Evolutionary conservation across 2,797 vertebrate species (phyloP).

Genomic region (Octomys mimax): DNA sequence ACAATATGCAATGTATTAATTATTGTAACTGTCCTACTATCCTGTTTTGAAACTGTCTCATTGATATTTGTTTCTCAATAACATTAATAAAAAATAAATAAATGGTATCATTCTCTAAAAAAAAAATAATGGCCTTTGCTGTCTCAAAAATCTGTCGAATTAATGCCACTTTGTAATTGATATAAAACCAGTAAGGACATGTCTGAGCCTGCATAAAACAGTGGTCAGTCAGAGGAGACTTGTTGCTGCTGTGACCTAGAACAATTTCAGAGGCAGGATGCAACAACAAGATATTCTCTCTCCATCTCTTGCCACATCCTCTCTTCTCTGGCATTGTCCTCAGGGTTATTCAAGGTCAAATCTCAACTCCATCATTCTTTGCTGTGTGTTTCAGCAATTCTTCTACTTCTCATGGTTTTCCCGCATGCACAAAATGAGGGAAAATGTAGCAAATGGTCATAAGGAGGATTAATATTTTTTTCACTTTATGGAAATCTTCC

Average conservation of each 20-base stretch:
- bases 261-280: neutral
- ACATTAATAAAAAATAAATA: too few relatives aligned
- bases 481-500: neutral
- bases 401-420: neutral
- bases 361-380: neutral
- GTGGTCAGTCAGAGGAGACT: neutral
- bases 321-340: neutral
- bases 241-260: too few relatives aligned
- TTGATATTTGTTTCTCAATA: too few relatives aligned
- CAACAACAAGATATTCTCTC: neutral
- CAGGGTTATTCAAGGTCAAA: neutral
- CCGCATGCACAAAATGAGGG: neutral
- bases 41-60: too few relatives aligned
- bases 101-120: too few relatives aligned
- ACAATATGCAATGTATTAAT: too few relatives aligned
- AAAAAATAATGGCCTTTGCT: neutral
- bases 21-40: too few relatives aligned
- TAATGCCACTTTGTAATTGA: neutral
- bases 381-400: neutral
- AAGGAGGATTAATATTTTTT: neutral
- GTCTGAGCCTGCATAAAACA: neutral
- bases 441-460: neutral
- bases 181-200: neutral
- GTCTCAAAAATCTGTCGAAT: neutral
- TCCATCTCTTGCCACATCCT: neutral